These are phyloP conservation scores for Chionis minor DNA, from an alignment of 2,113 vertebrate species.

Conservation along the genomic window DNA sequence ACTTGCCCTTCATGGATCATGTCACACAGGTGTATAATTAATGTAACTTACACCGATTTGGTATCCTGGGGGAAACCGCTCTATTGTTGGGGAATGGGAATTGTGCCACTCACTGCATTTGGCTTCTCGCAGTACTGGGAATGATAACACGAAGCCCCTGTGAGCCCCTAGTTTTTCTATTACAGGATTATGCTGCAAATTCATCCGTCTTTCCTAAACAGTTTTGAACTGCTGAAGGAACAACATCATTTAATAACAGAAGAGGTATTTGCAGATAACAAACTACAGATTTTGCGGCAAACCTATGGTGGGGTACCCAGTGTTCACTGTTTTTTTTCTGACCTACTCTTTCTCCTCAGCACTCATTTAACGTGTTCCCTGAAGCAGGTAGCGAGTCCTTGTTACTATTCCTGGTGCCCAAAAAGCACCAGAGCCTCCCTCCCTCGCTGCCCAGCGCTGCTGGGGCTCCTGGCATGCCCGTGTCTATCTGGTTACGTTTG, in stretches of 20 bases:
- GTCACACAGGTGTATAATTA: constrained; percentile 19
- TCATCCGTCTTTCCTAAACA: not conserved
- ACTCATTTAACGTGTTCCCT: not conserved
- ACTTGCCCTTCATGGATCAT: constrained; percentile 10
- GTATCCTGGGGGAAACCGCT: not conserved
- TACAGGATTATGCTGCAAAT: not conserved
- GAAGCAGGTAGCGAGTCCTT: not conserved
- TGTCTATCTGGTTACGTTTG: not conserved
- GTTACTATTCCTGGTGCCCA: not conserved
- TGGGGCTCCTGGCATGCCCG: accelerated
- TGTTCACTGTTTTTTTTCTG: not conserved
- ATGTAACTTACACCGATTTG: not conserved
- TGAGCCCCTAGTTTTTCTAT: not conserved
- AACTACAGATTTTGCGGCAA: not conserved
- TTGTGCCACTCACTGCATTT: constrained; percentile 11
- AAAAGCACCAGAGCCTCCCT: not conserved
- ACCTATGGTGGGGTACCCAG: not conserved
- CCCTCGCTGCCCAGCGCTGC: accelerated
- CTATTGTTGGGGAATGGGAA: constrained; percentile 34
- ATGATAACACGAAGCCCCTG: not conserved
- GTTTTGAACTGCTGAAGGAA: not conserved
- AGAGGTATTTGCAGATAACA: not conserved
- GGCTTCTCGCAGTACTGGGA: not conserved
- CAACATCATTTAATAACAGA: not conserved
- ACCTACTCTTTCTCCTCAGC: not conserved